Base-by-base conservation (phyloP, 2,113 vertebrate species). In the Syrmaticus mikado region DNA sequence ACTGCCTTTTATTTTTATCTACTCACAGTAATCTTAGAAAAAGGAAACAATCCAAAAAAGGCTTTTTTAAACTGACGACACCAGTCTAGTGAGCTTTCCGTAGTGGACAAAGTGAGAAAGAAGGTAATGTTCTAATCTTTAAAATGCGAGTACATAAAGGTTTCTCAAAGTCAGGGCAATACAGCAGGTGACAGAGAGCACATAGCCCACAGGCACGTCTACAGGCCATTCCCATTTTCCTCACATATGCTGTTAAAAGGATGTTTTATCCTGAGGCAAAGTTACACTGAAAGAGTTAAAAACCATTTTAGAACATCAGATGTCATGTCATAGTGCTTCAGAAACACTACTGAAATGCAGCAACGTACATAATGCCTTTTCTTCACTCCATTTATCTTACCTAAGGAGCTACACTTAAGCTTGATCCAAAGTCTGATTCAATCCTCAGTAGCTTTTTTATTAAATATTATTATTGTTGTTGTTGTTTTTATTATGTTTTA, bases 181-280 rank as follows among this genome's bases (percentile, higher is more conserved):
- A 75, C 81, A 57, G 61, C 82, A 93, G 97, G 97, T 97, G 98
- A 97, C 97, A 98, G 93, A 94, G 95, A 96, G 78, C 94, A 94
- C 73, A 66, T 88, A 71, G 97, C 97, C 97, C 78, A 82, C 87
- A 93, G 98, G 97, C 85, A 92, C 76, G 15, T 96, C 90, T 85
- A 78, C 61, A 94, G 96, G 84, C 92, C 89, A 68, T 93, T 67
- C 67, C 80, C 2, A 3, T 11, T 92, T 96, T 75, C 60, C 83
- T 93, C 76, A 93, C 75, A 90, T 65, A 50, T 36, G 28, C 88
- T 95, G 72, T 92, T 92, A 94, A 94, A 95, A 94, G 83, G 58
- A 90, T 93, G 93, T 97, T 97, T 96, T 97, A 92, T 97, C 97
- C 97, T 96, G 88, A 87, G 98, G 97, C 97, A 97, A 97, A 96